These are phyloP conservation scores for Gandaritis pyraliata DNA, from an alignment of 2,888 invertebrate genomes.

Conservation along the genomic window DNA sequence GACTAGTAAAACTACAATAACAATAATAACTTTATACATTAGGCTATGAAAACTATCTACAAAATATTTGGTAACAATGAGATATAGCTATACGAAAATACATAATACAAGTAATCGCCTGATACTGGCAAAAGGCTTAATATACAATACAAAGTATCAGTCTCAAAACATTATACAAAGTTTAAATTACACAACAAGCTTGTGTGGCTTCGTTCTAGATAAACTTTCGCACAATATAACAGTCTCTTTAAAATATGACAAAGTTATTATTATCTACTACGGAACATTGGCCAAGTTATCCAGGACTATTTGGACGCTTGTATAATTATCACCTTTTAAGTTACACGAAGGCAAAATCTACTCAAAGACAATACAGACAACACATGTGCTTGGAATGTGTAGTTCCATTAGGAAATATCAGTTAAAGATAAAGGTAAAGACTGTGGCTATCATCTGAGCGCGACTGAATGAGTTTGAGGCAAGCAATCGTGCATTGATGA, in stretches of 20 bases:
- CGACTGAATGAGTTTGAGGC: slow-evolving; percentile 78
- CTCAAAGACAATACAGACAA: slow-evolving; percentile 70
- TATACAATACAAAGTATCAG: slow-evolving; percentile 72
- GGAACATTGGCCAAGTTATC: slow-evolving; percentile 72
- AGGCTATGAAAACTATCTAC: slow-evolving; percentile 69
- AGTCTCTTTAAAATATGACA: slow-evolving; percentile 66
- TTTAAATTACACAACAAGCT: slow-evolving; percentile 53
- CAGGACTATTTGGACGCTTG: slow-evolving; percentile 57
- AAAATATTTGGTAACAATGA: slow-evolving; percentile 84
- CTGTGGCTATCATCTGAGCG: slow-evolving; percentile 78
- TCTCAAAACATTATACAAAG: slow-evolving; percentile 65
- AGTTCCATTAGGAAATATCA: slow-evolving; percentile 78
- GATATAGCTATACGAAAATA: slow-evolving; percentile 80
- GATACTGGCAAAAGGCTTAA: slow-evolving; percentile 71
- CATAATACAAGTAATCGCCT: slow-evolving; percentile 63
- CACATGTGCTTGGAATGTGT: slow-evolving; percentile 81
- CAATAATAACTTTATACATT: slow-evolving; percentile 56
- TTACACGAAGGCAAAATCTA: slow-evolving; percentile 73
- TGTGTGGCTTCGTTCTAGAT: slow-evolving; percentile 57
- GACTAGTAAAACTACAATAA: slow-evolving; percentile 79
- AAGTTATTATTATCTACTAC: slow-evolving; percentile 54
- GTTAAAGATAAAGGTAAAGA: slow-evolving; percentile 66
- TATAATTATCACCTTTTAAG: slow-evolving; percentile 66
- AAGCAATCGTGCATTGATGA: slow-evolving; percentile 80
- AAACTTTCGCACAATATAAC: slow-evolving; percentile 62